A percentile compares a stretch with the other conserved stretches of the same genome.
Conservation (phyloP, 2,797 vertebrate genomes). For the Neoniphon sammara region DNA sequence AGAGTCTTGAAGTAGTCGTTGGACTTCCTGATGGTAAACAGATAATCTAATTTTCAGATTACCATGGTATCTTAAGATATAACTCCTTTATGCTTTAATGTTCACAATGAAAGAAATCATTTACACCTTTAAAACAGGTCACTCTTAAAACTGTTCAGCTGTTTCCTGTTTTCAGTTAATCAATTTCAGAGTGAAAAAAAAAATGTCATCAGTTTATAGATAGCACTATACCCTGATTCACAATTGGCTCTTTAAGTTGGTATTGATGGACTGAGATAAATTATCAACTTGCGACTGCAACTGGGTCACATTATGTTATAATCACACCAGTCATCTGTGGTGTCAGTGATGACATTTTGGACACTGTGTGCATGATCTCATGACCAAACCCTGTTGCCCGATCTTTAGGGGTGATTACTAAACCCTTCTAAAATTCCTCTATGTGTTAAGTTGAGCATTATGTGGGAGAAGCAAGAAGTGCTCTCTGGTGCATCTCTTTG, state of each 20-base stretch:
- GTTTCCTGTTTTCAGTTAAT: background rate
- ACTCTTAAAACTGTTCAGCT: background rate
- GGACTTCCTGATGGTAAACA: background rate
- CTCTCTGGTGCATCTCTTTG: slow-evolving; percentile 78
- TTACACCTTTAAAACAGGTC: background rate
- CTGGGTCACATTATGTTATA: slow-evolving; percentile 29
- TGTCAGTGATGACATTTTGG: slow-evolving; percentile 30
- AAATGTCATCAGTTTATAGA: background rate
- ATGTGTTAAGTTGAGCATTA: slow-evolving; percentile 68
- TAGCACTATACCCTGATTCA: slow-evolving; percentile 9
- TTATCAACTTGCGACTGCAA: background rate
- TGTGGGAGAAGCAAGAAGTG: slow-evolving; percentile 71
- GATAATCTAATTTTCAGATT: background rate
- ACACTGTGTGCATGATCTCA: slow-evolving; percentile 46
- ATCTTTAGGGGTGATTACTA: slow-evolving; percentile 53
- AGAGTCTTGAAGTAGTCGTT: background rate
- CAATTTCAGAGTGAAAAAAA: background rate
- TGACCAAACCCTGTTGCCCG: slow-evolving; percentile 37
- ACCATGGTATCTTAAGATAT: background rate
- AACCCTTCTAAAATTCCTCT: slow-evolving; percentile 66
- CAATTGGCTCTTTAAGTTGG: background rate
- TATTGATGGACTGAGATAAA: background rate
- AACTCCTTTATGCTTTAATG: too few species aligned
- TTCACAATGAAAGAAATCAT: background rate
- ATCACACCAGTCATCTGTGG: background rate